Conservation (phyloP, 2,797 vertebrate genomes). For the Clamator glandarius region DNA sequence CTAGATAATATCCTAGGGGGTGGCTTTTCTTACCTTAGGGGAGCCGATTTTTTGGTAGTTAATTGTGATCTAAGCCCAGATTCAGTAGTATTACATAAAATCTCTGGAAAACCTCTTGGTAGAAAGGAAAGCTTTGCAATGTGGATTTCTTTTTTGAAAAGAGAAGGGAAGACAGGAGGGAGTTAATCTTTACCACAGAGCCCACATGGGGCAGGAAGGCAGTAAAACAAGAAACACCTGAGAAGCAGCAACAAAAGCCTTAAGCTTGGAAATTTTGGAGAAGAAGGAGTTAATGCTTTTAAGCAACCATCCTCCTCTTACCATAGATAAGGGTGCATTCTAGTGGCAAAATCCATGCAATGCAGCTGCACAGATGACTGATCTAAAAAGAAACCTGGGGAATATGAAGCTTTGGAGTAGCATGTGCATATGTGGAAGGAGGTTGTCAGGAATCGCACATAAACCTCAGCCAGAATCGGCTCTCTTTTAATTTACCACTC, state of each 20-base stretch:
- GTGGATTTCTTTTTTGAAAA: not conserved
- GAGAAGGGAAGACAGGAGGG: not conserved
- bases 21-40: not conserved
- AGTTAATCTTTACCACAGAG: not conserved
- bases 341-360: slow-evolving; percentile 82
- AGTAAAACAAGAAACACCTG: not conserved
- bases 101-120: not conserved
- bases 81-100: slow-evolving; percentile 1
- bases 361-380: slow-evolving; percentile 74
- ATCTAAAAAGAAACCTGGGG: slow-evolving; percentile 46
- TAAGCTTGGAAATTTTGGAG: not conserved
- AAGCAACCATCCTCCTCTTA: slow-evolving; percentile 62
- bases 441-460: not conserved
- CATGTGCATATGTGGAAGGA: not conserved
- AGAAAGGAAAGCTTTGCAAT: not conserved
- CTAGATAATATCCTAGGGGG: not conserved
- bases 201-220: not conserved
- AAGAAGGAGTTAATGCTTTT: slow-evolving; percentile 62
- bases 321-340: slow-evolving; percentile 84
- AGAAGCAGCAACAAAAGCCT: slow-evolving; percentile 17
- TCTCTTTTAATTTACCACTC: not conserved
- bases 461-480: not conserved
- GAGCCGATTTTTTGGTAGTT: not conserved
- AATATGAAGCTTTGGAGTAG: slow-evolving; percentile 40
- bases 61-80: not conserved